Evolutionary conservation across 2,797 vertebrate genomes (phyloP).

Genomic region (Esox lucius): DNA sequence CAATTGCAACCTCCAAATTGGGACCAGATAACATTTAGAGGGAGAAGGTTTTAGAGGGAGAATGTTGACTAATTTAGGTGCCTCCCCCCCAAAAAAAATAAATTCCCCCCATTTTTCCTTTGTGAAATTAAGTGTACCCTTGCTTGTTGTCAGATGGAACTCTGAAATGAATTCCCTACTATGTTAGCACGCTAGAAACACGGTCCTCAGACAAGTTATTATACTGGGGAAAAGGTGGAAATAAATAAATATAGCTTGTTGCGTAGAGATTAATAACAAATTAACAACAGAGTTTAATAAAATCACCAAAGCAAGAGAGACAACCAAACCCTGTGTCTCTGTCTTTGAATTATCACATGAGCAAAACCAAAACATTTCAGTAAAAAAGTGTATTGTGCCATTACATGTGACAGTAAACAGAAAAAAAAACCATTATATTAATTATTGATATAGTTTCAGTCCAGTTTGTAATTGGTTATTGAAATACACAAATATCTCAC

Average conservation of each 20-base stretch:
- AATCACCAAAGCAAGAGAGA: slow-evolving; percentile 29
- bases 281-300: slow-evolving; percentile 42
- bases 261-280: slow-evolving; percentile 51
- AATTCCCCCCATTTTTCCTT: not conserved
- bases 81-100: not conserved
- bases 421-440: slow-evolving; percentile 59
- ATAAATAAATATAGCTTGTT: slow-evolving; percentile 54
- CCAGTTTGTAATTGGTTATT: slow-evolving; percentile 73
- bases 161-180: not conserved
- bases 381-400: slow-evolving; percentile 74
- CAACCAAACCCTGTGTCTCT: slow-evolving; percentile 39
- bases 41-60: slow-evolving; percentile 2
- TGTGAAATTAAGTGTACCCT: not conserved
- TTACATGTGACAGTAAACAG: slow-evolving; percentile 56
- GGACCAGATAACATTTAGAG: slow-evolving; percentile 12
- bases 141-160: not conserved
- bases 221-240: slow-evolving; percentile 36
- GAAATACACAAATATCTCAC: slow-evolving; percentile 73
- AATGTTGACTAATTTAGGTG: not conserved
- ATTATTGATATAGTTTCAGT: slow-evolving; percentile 59
- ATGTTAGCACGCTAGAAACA: not conserved
- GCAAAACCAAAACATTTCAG: slow-evolving; percentile 37
- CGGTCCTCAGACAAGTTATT: not conserved
- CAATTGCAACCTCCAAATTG: slow-evolving; percentile 25
- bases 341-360: slow-evolving; percentile 38